Evolutionary conservation across 2,113 vertebrate genomes (phyloP), one percentile per base, ranked within the genome.

Genomic region (Mus musculus): DNA sequence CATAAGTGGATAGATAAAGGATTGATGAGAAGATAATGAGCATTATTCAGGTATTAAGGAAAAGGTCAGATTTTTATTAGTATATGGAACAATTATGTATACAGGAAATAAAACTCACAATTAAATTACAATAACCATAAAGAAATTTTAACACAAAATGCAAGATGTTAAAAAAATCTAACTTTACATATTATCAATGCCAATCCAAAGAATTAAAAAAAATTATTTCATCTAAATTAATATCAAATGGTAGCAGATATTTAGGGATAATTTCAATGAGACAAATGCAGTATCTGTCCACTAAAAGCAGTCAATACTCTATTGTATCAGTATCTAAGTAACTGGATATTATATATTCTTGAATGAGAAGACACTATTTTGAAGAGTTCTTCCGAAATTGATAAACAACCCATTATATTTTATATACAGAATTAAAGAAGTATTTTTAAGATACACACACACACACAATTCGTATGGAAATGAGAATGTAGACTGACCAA

Each of bases 381-480:
- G 90, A 52, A 88, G 8, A 85, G 0, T 90, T 88, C 30, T 69
- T 67, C 24, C n/a, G 10, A 87, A 81, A 19, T 69, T 93, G 33
- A 77, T 93, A 67, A 93, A 73, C 49, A 81, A 91, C 56, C 86
- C 7, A 65, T 82, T 84, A 86, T 52, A 94, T 52, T 94, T 88
- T 10, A 4, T 2, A 2, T 90, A 72, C 17, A 72, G n/a, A 93
- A 88, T 77, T 46, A 22, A 6, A 75, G 7, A 36, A 42, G 5
- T 46, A 6, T 84, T 73, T 86, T 85, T 61, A 49, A 49, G 42
- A 42, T 3, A 42, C 42, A 42, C 42, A 42, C 42, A 42, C 42
- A 42, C 42, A 42, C 42, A 42, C 2, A 80, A 90, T 81, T 75
- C n/a, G 26, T 56, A 65, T 26, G 33, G 19, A 89, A 91, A 91